Percentiles rank a stretch among this genome's conserved stretches.
Conservation (phyloP, 2,797 vertebrate species). For the Alosa sapidissima region DNA sequence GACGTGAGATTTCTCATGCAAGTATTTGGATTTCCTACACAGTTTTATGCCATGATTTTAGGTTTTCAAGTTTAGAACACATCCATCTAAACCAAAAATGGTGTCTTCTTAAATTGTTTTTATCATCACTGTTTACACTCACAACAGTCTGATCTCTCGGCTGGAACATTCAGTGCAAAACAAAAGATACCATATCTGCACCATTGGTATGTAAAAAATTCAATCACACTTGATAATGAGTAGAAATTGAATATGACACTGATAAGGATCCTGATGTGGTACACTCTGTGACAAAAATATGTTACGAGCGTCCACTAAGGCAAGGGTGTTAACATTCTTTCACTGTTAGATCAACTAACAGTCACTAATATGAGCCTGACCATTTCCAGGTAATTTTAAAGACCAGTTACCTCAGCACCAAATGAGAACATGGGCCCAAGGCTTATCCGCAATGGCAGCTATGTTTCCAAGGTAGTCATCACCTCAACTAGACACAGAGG, state of each 20-base stretch:
- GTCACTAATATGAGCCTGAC: neutral
- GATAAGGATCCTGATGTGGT: neutral
- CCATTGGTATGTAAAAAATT: neutral
- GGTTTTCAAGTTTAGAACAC: neutral
- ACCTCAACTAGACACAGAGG: neutral
- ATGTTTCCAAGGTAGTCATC: neutral
- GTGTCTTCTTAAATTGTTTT: neutral
- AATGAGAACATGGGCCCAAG: no score
- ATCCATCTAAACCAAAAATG: neutral
- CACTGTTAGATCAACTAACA: neutral
- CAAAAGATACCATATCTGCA: neutral
- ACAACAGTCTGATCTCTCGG: neutral
- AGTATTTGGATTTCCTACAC: neutral
- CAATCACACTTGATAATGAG: neutral
- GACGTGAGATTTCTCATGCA: neutral
- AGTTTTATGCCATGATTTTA: neutral
- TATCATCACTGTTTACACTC: neutral
- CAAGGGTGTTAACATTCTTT: neutral
- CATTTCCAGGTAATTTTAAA: no score
- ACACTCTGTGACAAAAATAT: neutral
- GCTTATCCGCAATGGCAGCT: neutral
- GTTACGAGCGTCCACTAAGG: neutral
- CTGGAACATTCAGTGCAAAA: conserved; percentile 14
- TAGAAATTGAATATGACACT: neutral
- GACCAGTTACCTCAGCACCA: no score